Conservation (phyloP, 92 coral and sea anemone species). For the Epizoanthus stellaris region DNA sequence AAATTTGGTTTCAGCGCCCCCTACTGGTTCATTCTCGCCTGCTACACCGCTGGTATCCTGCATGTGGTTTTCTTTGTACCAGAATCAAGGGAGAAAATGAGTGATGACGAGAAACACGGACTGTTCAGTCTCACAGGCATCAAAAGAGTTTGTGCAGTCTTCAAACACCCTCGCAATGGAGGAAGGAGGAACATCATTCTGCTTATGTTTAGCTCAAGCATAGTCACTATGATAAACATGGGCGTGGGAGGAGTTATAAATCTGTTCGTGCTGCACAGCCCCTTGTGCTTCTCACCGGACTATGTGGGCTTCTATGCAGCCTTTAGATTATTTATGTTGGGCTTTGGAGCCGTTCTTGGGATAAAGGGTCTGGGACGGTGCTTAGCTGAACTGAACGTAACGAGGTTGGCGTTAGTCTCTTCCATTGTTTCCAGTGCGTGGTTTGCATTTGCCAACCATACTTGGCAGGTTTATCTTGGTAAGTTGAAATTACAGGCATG, state of each 20-base stretch:
- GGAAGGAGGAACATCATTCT: constrained; percentile 56
- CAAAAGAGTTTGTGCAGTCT: constrained; percentile 55
- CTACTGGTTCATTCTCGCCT: constrained; percentile 58
- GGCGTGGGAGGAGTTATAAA: constrained; percentile 43
- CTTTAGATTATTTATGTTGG: constrained; percentile 58
- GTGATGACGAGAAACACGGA: constrained; percentile 34
- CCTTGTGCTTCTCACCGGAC: constrained; percentile 76
- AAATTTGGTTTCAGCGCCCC: constrained; percentile 72
- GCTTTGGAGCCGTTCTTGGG: constrained; percentile 70
- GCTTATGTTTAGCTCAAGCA: constrained; percentile 42
- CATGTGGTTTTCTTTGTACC: constrained; percentile 74
- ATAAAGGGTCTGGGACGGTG: constrained; percentile 62
- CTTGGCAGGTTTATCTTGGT: constrained; percentile 64
- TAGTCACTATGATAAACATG: constrained; percentile 31
- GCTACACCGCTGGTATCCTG: constrained; percentile 52
- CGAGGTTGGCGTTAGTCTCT: constrained; percentile 61
- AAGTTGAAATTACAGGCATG: background rate
- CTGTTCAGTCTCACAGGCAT: constrained; percentile 68
- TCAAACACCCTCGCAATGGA: constrained; percentile 47
- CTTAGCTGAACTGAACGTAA: constrained; percentile 59
- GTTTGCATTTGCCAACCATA: constrained; percentile 51
- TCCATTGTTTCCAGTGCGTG: constrained; percentile 46
- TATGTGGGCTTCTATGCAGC: constrained; percentile 73
- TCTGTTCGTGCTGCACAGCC: constrained; percentile 66
- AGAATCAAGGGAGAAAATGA: constrained; percentile 61